A percentile compares a stretch with the other conserved stretches of the same genome.
phyloP scores from a whole-genome alignment of 1,140 invertebrate genomes.

The Wiebesia pumilae region DNA sequence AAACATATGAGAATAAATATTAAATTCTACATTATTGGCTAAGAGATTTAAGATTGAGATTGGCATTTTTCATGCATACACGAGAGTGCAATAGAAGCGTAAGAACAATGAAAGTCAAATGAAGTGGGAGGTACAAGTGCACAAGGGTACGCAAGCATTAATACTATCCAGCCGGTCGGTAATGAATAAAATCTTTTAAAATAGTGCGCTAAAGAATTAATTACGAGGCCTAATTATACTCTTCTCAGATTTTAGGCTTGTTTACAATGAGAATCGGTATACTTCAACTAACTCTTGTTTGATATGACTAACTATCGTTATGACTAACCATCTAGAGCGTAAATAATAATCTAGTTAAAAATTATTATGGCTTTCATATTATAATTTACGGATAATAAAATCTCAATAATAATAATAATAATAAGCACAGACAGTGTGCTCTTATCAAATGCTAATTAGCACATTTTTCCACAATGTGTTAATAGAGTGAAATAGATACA shows the following conservation, averaged over 20 bases:
- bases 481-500: not conserved
- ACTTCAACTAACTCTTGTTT: no score
- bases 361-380: not conserved
- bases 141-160: not conserved
- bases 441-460: not conserved
- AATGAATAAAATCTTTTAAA: slow-evolving; percentile 1
- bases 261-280: not conserved
- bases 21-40: not conserved
- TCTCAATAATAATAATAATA: no score
- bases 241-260: not conserved
- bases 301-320: not conserved
- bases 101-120: slow-evolving; percentile 18
- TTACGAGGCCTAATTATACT: slow-evolving; percentile 5
- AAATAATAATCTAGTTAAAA: not conserved
- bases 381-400: not conserved
- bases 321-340: not conserved
- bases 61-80: slow-evolving; percentile 1
- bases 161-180: not conserved
- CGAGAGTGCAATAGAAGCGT: not conserved
- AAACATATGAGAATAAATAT: not conserved
- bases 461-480: not conserved
- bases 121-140: slow-evolving; percentile 7
- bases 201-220: not conserved
- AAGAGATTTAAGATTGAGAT: not conserved
- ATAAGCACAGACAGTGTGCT: not conserved